A percentile compares a stretch with the other conserved stretches of the same genome.
phyloP scores from a whole-genome alignment of 1,140 invertebrate genomes.

The Agrypnia vestita region DNA sequence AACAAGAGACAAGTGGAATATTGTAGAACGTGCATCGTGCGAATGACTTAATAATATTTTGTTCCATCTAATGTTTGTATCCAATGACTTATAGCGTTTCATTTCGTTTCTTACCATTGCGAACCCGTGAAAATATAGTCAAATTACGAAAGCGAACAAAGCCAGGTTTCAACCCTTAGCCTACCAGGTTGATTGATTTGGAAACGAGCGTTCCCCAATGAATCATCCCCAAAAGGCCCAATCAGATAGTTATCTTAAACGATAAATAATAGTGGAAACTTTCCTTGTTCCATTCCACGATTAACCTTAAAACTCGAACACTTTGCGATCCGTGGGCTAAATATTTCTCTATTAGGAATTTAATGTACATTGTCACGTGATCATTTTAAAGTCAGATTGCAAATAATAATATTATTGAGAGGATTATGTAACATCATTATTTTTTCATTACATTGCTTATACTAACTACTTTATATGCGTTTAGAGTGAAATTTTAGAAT shows the following conservation, averaged over 20 bases:
- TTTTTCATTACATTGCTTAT: too few species aligned
- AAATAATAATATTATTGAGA: too few species aligned
- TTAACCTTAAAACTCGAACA: slow-evolving; percentile 16
- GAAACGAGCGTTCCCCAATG: neutral
- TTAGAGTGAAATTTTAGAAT: too few species aligned
- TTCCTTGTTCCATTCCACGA: slow-evolving; percentile 1
- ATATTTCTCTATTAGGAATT: neutral
- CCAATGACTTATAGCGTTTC: too few species aligned
- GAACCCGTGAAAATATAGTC: too few species aligned
- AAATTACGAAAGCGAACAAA: neutral
- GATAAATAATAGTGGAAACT: slow-evolving; percentile 22
- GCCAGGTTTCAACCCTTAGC: neutral
- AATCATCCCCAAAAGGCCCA: neutral
- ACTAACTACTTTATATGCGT: too few species aligned
- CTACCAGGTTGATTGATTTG: slow-evolving; percentile 22
- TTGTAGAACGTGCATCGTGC: too few species aligned
- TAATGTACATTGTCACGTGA: neutral
- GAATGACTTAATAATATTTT: too few species aligned
- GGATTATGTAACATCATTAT: too few species aligned
- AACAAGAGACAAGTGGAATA: too few species aligned
- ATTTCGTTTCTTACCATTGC: too few species aligned
- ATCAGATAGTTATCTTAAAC: slow-evolving; percentile 27
- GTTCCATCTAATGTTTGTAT: too few species aligned
- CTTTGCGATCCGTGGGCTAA: neutral
- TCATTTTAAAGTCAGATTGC: neutral